Percentiles rank a stretch among this genome's conserved stretches.
Conservation (phyloP, 2,113 vertebrate genomes). For the Dicentrarchus labrax region DNA sequence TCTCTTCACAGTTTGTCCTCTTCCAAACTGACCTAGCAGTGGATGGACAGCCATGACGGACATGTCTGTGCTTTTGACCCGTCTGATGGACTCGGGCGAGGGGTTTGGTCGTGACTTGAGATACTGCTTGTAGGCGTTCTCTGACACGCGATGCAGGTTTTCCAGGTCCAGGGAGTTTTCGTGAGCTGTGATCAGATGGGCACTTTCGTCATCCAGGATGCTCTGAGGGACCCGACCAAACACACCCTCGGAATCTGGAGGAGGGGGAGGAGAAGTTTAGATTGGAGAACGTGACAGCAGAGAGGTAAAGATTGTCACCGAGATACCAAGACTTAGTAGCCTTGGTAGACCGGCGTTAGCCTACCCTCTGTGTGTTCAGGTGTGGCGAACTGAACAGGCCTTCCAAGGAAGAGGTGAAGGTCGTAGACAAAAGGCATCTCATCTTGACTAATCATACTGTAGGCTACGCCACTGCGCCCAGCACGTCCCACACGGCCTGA, state of each 20-base stretch:
- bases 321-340: not conserved
- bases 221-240: slow-evolving; percentile 93
- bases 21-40: slow-evolving; percentile 87
- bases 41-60: slow-evolving; percentile 90
- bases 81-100: slow-evolving; percentile 92
- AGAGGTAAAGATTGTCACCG: not conserved
- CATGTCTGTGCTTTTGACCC: slow-evolving; percentile 89
- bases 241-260: slow-evolving; percentile 80
- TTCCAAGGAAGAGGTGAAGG: slow-evolving; percentile 94
- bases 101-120: slow-evolving; percentile 91
- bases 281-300: not conserved
- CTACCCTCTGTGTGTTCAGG: slow-evolving; percentile 84
- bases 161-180: slow-evolving; percentile 88
- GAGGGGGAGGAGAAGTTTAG: not conserved
- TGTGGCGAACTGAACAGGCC: slow-evolving; percentile 83
- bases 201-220: slow-evolving; percentile 92
- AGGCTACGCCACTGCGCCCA: slow-evolving; percentile 90
- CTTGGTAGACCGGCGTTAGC: not conserved
- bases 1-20: not conserved
- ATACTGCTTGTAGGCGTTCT: slow-evolving; percentile 95
- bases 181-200: slow-evolving; percentile 84
- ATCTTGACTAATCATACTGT: slow-evolving; percentile 91
- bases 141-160: slow-evolving; percentile 85
- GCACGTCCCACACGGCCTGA: slow-evolving; percentile 95
- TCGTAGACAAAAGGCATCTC: slow-evolving; percentile 93